phyloP scores from a whole-genome alignment of 53 echinoderm and acorn worm species.

The Holothuria leucospilota region DNA sequence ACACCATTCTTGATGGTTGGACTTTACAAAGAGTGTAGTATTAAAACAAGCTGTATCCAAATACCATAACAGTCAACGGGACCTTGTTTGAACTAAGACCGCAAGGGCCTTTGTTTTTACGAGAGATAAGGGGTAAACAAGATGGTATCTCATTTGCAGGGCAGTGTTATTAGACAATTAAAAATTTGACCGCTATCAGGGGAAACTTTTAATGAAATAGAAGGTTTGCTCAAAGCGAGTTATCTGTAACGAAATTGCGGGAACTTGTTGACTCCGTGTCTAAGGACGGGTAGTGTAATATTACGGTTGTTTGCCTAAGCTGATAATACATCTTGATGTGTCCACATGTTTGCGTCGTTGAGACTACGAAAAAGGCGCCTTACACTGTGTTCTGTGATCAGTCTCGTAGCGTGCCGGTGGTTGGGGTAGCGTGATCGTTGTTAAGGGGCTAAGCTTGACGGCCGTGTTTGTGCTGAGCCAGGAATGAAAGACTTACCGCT shows the following conservation, averaged over 20 bases:
- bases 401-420: constrained; percentile 10
- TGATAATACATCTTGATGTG: constrained; percentile 4
- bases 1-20: too few relatives aligned
- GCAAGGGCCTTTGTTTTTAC: constrained; percentile 30
- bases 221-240: constrained; percentile 15
- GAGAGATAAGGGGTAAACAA: constrained; percentile 30
- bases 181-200: not conserved
- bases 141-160: constrained; percentile 23
- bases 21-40: constrained; percentile 13
- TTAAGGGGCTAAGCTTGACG: constrained; percentile 7
- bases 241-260: constrained; percentile 42
- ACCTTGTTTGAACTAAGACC: constrained; percentile 8
- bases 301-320: constrained; percentile 12
- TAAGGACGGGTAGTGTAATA: constrained; percentile 18
- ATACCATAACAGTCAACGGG: not conserved
- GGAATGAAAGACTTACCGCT: too few relatives aligned
- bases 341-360: constrained; percentile 6
- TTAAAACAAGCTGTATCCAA: not conserved
- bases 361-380: constrained; percentile 12
- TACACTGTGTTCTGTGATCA: not conserved
- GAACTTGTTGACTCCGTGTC: constrained; percentile 21
- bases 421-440: constrained; percentile 35
- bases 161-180: constrained; percentile 32
- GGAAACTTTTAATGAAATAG: constrained; percentile 3
- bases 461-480: not conserved